A percentile compares a stretch with the other conserved stretches of the same genome.
Conservation (phyloP, 2,113 vertebrate species). For the Casuarius casuarius region DNA sequence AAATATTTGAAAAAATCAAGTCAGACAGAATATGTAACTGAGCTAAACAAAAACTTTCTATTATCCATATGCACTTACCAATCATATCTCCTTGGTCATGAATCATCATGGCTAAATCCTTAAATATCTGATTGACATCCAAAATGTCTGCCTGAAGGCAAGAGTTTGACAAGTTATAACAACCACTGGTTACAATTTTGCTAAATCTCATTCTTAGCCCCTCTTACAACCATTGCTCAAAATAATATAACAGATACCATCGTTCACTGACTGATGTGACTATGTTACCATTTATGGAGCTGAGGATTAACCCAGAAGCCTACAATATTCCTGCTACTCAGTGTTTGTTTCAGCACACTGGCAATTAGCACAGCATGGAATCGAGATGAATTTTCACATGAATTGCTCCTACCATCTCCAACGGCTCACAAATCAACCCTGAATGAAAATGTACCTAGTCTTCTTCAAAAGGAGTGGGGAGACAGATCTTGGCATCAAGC, state of each 20-base stretch:
- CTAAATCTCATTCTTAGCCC: neutral
- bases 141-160: slow-evolving; percentile 91
- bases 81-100: slow-evolving; percentile 98
- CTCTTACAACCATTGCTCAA: neutral
- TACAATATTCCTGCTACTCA: neutral
- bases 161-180: slow-evolving; percentile 35
- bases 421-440: neutral
- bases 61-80: slow-evolving; percentile 79
- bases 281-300: rapidly evolving
- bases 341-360: neutral
- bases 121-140: slow-evolving; percentile 99
- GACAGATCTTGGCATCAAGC: neutral
- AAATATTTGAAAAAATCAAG: neutral
- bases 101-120: slow-evolving; percentile 98
- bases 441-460: neutral
- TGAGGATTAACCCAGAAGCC: neutral
- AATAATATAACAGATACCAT: neutral
- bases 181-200: neutral
- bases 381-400: neutral
- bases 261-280: neutral
- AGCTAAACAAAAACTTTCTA: neutral
- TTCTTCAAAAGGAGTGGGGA: neutral
- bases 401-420: neutral
- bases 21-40: neutral
- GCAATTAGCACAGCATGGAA: neutral